Conservation (phyloP, 2,797 vertebrate genomes). For the Nannoperca australis region DNA sequence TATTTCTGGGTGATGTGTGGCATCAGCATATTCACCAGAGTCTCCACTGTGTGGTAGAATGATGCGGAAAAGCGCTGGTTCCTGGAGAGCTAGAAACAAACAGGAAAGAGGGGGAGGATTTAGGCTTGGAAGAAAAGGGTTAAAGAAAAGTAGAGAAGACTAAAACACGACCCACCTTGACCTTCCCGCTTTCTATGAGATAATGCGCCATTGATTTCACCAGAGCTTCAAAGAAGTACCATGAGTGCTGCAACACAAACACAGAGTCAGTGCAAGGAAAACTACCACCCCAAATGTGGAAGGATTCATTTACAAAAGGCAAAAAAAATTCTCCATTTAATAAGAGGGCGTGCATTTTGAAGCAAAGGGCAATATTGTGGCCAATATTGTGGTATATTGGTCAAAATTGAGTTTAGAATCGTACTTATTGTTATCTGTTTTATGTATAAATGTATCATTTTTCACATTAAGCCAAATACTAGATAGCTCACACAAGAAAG, state of each 20-base stretch:
- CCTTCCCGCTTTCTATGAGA: constrained; percentile 92
- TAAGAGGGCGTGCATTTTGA: not conserved
- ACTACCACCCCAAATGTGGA: not conserved
- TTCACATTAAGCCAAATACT: too few species aligned
- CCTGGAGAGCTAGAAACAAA: constrained; percentile 87
- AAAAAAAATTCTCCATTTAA: not conserved
- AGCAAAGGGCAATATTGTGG: not conserved
- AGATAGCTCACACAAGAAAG: too few species aligned
- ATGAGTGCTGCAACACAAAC: constrained; percentile 90
- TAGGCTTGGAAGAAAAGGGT: not conserved
- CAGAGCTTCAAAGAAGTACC: constrained; percentile 98
- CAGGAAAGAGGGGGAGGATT: not conserved
- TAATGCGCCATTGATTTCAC: constrained; percentile 98
- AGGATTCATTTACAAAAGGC: not conserved
- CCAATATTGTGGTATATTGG: too few species aligned
- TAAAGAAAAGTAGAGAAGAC: not conserved
- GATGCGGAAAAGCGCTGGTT: constrained; percentile 95
- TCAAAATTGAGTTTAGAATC: not conserved
- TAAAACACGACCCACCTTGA: constrained; percentile 88
- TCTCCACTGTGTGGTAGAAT: constrained; percentile 94
- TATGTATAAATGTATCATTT: not conserved
- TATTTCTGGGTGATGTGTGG: constrained; percentile 98
- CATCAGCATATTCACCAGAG: constrained; percentile 95
- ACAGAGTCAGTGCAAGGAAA: constrained; percentile 22
- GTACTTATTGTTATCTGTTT: not conserved